Conservation (phyloP, 2,797 vertebrate species). For the Miopithecus talapoin region DNA sequence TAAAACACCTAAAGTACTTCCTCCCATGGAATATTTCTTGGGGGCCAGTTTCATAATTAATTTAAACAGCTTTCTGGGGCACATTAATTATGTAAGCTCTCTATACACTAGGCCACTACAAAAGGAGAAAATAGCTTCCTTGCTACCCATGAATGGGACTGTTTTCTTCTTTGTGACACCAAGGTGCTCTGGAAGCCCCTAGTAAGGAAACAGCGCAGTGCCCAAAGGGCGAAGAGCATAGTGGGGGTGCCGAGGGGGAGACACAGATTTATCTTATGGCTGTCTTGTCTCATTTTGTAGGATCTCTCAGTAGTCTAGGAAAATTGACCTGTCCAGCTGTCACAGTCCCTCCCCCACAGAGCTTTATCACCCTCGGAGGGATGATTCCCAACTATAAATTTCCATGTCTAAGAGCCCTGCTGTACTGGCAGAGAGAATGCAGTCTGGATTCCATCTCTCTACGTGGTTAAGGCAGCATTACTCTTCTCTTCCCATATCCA, state of each 20-base stretch:
- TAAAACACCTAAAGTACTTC: slow-evolving; percentile 19
- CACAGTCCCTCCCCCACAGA: background rate
- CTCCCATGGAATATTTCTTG: background rate
- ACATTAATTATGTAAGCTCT: slow-evolving; percentile 58
- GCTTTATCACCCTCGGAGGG: background rate
- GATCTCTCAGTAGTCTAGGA: background rate
- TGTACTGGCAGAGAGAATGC: accelerated
- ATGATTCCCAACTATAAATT: background rate
- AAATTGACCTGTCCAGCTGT: background rate
- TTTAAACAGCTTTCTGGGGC: slow-evolving; percentile 62
- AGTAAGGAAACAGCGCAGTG: background rate
- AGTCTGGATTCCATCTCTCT: background rate
- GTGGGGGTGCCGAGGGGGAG: too few relatives aligned
- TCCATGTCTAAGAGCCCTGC: background rate
- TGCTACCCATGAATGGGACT: background rate
- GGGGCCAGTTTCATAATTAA: slow-evolving; percentile 64
- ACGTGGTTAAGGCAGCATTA: background rate
- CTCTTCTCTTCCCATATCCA: background rate
- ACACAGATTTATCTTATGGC: background rate
- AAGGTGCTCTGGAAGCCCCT: background rate
- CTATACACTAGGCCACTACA: background rate
- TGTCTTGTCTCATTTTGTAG: background rate
- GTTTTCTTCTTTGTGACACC: background rate
- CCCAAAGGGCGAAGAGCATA: background rate
- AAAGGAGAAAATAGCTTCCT: background rate